phyloP scores from a whole-genome alignment of 2,888 invertebrate species.

The Drosophila merina region DNA sequence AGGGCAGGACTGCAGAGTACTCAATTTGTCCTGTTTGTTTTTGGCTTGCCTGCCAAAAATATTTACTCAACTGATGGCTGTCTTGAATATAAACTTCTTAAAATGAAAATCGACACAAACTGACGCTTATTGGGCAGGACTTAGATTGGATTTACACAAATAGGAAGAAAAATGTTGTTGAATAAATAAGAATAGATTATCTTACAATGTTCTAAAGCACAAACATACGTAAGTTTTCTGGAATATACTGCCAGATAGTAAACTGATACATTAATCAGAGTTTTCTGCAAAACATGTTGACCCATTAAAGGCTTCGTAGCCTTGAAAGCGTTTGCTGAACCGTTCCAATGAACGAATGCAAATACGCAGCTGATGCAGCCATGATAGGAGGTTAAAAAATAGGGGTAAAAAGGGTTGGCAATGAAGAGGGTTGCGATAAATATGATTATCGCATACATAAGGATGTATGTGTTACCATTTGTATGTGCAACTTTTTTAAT shows the following conservation, averaged over 20 bases:
- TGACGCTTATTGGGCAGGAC: slow-evolving; percentile 29
- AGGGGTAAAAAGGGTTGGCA: background rate
- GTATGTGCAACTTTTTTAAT: slow-evolving; percentile 62
- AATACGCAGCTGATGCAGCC: slow-evolving; percentile 35
- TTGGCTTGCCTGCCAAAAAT: slow-evolving; percentile 22
- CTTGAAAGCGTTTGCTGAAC: slow-evolving; percentile 71
- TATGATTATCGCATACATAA: background rate
- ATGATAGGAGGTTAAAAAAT: background rate
- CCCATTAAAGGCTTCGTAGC: slow-evolving; percentile 55
- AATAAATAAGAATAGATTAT: too few species aligned
- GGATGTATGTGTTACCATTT: slow-evolving; percentile 1
- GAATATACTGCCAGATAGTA: background rate
- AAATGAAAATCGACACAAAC: slow-evolving; percentile 7
- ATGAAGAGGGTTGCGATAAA: slow-evolving; percentile 18
- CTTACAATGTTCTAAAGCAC: too few species aligned
- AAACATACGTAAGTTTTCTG: too few species aligned
- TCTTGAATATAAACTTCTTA: slow-evolving; percentile 31
- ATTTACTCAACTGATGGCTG: slow-evolving; percentile 44
- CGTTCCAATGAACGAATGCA: slow-evolving; percentile 52
- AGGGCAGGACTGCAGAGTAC: slow-evolving; percentile 26
- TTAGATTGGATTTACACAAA: background rate
- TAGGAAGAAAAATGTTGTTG: too few species aligned
- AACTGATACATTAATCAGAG: slow-evolving; percentile 3
- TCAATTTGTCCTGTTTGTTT: slow-evolving; percentile 24
- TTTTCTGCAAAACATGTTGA: slow-evolving; percentile 39